Evolutionary conservation across 2,797 vertebrate species (phyloP), one percentile per base, ranked within the genome.

Genomic region (Catharus ustulatus): DNA sequence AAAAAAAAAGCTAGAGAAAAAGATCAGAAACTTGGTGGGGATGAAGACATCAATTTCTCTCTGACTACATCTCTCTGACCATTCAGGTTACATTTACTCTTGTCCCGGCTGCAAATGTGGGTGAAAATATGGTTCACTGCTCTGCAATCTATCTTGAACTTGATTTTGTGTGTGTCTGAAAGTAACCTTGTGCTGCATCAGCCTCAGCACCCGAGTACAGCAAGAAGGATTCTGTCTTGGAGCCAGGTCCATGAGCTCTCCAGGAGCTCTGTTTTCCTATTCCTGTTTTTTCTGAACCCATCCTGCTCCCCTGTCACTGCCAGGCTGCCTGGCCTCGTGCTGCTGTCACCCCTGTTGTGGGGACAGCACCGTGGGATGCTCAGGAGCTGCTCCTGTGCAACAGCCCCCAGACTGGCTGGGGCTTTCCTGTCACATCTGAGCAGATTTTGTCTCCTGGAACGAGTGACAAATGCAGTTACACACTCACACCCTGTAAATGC

Each of bases 321-420:
- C 84, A 54, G 40, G 32, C 40, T 46, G 30, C 32, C 21, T 12
- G 30, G 43, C 46, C 67, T 36, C 0, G 0, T 54, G 68, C 29
- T 74, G 76, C 51, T 5, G 0, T 57, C 62, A 15, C n/a, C 63
- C 42, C 46, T 8, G 0, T 38, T 43, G 24, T 14, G n/a, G 24
- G 75, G 32, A 27, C 13, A 40, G 0, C 36, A 19, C 4, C 18
- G 10, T 0, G 0, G 40, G 34, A 40, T 6, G 32, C 58, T 32
- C 42, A 19, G 30, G 34, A 52, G 11, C 55, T 55, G 38, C 6
- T 15, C 42, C 59, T 49, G 45, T 22, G 45, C 42, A 36, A 15
- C 48, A 16, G 11, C 19, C 27, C 43, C 43, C 40, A 7, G 30
- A 9, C n/a, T 66, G 67, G 7, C 13, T 57, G 46, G 22, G 16